Evolutionary conservation across 2,113 vertebrate genomes (phyloP).

Genomic region (Isurus oxyrinchus): DNA sequence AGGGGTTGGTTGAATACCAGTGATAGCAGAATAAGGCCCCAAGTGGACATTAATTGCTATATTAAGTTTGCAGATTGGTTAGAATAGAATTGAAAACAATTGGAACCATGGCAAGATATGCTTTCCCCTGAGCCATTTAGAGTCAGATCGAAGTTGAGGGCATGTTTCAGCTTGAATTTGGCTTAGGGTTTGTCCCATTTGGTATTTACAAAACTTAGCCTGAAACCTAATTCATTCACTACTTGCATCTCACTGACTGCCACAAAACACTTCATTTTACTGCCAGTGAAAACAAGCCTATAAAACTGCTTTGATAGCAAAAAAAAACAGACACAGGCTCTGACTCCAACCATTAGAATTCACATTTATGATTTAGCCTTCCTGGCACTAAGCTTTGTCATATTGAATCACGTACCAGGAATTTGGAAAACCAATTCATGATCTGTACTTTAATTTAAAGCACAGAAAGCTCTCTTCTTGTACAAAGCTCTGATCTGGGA

Average conservation of each 20-base stretch:
- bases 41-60: no score
- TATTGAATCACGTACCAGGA: neutral
- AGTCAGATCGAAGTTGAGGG: neutral
- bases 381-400: neutral
- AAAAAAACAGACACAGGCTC: neutral
- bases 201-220: neutral
- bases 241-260: neutral
- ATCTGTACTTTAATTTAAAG: neutral
- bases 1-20: no score
- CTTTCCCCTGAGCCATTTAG: neutral
- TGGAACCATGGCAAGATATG: neutral
- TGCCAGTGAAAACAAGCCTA: neutral
- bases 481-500: neutral
- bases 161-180: constrained; percentile 9
- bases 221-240: neutral
- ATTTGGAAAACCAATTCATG: neutral
- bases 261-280: neutral
- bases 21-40: no score
- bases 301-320: neutral
- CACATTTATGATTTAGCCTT: neutral
- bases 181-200: neutral
- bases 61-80: neutral
- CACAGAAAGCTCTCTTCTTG: neutral
- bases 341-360: neutral
- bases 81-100: neutral